Conservation (phyloP, 2,888 invertebrate species). For the Ectemnius continuus region DNA sequence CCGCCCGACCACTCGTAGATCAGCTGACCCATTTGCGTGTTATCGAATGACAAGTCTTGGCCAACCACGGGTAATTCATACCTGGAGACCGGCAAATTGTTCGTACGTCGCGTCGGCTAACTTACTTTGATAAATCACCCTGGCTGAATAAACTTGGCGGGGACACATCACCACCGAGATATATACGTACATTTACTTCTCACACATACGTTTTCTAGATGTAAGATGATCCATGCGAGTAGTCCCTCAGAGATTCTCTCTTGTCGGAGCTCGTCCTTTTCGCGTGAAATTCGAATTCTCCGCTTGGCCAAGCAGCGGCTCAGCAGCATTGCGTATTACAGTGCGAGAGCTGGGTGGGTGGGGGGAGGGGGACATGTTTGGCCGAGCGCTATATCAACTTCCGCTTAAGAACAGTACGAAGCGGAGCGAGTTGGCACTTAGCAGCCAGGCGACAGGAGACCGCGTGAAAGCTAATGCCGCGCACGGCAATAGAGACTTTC, state of each 20-base stretch:
- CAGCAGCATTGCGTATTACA: too few relatives aligned
- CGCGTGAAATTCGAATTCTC: conserved; percentile 23
- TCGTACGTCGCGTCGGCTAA: neutral
- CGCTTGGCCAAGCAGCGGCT: conserved; percentile 24
- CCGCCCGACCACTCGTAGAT: conserved; percentile 1
- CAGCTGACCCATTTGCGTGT: conserved; percentile 24
- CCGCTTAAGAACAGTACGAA: neutral
- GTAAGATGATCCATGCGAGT: too few relatives aligned
- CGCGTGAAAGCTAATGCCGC: neutral
- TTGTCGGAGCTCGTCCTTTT: too few relatives aligned
- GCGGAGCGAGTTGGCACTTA: neutral
- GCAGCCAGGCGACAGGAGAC: too few relatives aligned
- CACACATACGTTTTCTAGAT: too few relatives aligned
- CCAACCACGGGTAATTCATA: conserved; percentile 1
- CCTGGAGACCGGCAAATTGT: conserved; percentile 4
- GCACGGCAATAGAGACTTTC: conserved; percentile 14
- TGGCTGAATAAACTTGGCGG: too few relatives aligned
- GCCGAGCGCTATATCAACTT: too few relatives aligned
- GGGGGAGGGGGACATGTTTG: too few relatives aligned
- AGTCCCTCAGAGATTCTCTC: too few relatives aligned
- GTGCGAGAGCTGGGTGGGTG: too few relatives aligned
- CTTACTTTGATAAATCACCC: neutral
- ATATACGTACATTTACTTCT: too few relatives aligned
- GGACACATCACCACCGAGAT: too few relatives aligned
- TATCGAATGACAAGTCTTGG: conserved; percentile 11